phyloP scores from a whole-genome alignment of 2,797 vertebrate species.

The Coluber constrictor region DNA sequence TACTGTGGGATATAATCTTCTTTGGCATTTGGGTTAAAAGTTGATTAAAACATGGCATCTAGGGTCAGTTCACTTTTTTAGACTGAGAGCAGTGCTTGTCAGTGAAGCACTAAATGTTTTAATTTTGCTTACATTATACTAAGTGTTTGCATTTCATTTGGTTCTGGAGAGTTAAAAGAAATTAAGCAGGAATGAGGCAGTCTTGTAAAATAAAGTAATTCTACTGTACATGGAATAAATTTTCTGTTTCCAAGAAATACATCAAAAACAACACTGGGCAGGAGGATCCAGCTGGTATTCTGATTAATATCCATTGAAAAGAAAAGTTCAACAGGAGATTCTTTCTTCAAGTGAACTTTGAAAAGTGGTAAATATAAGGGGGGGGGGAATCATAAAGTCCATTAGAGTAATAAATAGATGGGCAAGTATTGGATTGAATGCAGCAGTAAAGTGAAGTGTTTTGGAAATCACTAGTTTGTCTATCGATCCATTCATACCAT shows the following conservation, averaged over 20 bases:
- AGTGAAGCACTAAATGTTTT: not conserved
- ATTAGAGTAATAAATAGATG: not conserved
- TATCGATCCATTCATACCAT: no score
- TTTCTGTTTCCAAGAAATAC: not conserved
- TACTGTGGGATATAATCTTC: not conserved
- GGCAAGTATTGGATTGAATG: not conserved
- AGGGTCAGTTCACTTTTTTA: not conserved
- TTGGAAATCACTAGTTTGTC: not conserved
- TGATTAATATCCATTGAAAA: not conserved
- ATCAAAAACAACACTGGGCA: not conserved
- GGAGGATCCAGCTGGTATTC: not conserved
- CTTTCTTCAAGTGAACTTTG: not conserved
- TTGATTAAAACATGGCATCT: not conserved
- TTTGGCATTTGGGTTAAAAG: not conserved
- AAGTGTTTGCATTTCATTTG: not conserved
- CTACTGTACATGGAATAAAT: not conserved
- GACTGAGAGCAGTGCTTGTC: not conserved
- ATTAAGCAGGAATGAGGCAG: not conserved
- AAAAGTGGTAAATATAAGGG: not conserved
- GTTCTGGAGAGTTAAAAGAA: not conserved
- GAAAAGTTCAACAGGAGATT: not conserved
- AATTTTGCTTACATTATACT: constrained; percentile 1
- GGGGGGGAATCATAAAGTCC: not conserved
- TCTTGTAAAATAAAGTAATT: not conserved
- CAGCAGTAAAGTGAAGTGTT: not conserved